Conservation (phyloP, 2,113 vertebrate species). For the Myanophis thanlyinensis region DNA sequence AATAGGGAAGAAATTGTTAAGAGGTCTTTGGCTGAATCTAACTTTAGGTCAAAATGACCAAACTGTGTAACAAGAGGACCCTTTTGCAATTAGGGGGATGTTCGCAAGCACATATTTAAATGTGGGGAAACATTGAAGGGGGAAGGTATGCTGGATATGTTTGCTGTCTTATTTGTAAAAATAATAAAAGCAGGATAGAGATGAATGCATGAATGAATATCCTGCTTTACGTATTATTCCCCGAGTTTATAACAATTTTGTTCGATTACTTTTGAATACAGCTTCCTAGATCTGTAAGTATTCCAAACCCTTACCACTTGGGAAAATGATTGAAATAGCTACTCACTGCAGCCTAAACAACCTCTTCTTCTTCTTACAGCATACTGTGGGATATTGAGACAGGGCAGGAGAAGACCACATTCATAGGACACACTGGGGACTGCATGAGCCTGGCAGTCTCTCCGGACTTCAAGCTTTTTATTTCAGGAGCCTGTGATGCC, state of each 20-base stretch:
- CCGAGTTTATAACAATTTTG: neutral
- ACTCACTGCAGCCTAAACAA: neutral
- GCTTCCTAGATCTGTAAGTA: neutral
- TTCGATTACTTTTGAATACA: neutral
- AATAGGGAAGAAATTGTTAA: neutral
- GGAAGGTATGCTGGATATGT: neutral
- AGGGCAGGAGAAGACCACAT: slow-evolving; percentile 88
- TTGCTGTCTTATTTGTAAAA: neutral
- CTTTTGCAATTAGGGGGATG: neutral
- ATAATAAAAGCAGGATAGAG: neutral
- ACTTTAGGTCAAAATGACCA: neutral
- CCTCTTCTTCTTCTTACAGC: slow-evolving; percentile 56
- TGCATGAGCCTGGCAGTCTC: slow-evolving; percentile 94
- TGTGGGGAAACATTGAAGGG: neutral
- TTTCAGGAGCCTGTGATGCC: slow-evolving; percentile 94
- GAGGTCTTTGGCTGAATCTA: neutral
- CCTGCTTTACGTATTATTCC: neutral
- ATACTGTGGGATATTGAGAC: slow-evolving; percentile 98
- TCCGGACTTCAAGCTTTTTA: slow-evolving; percentile 91
- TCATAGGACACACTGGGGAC: slow-evolving; percentile 91
- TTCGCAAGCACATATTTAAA: neutral
- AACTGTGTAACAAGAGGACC: too few relatives aligned
- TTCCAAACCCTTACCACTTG: neutral
- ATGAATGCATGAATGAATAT: neutral
- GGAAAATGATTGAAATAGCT: neutral